Conservation (phyloP, 1,140 invertebrate species). For the Choristoneura fumiferana region DNA sequence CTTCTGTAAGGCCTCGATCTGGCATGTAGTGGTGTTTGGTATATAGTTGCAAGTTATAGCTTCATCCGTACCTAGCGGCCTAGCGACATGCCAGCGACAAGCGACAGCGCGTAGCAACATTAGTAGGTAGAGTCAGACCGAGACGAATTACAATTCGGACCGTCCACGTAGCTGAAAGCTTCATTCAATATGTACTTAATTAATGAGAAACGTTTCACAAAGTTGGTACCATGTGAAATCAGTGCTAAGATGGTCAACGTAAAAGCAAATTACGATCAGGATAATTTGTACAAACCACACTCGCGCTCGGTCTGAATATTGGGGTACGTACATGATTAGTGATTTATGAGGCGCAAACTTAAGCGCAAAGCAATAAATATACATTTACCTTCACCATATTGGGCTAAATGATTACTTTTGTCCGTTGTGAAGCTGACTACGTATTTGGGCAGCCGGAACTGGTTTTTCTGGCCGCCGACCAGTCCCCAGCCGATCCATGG, state of each 20-base stretch:
- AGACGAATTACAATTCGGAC: too few relatives aligned
- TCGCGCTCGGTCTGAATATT: not conserved
- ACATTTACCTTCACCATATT: constrained; percentile 81
- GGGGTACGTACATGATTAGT: constrained; percentile 33
- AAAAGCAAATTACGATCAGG: not conserved
- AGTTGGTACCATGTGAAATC: too few relatives aligned
- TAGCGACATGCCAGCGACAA: constrained; percentile 56
- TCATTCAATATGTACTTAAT: not conserved
- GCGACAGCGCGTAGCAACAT: constrained; percentile 44
- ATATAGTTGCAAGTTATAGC: not conserved
- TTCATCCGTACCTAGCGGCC: constrained; percentile 45
- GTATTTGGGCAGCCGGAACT: constrained; percentile 80
- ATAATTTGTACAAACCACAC: not conserved
- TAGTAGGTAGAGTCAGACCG: constrained; percentile 10
- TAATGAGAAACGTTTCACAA: not conserved
- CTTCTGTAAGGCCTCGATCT: too few relatives aligned
- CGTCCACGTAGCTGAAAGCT: too few relatives aligned
- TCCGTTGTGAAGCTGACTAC: constrained; percentile 80
- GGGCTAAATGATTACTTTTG: constrained; percentile 79
- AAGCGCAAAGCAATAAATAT: constrained; percentile 76
- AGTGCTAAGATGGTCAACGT: too few relatives aligned
- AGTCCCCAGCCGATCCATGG: constrained; percentile 69
- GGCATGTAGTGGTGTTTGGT: too few relatives aligned
- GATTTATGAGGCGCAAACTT: constrained; percentile 51
- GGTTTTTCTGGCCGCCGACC: constrained; percentile 73